A percentile compares a stretch with the other conserved stretches of the same genome.
Conservation (phyloP, 1,140 invertebrate species). For the Harlomillsia oculata region DNA sequence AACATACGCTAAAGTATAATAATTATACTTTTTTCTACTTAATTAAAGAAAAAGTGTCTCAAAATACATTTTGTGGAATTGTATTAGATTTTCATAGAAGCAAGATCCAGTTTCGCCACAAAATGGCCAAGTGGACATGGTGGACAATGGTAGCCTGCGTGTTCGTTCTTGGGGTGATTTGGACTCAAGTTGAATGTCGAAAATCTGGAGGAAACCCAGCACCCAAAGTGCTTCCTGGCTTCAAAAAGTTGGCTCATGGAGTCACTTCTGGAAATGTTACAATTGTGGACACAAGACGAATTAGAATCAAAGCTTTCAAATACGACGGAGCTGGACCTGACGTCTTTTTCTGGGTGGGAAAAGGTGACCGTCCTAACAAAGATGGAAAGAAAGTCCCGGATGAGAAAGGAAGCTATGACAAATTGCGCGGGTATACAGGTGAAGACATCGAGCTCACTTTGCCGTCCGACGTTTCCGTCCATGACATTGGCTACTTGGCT, state of each 20-base stretch:
- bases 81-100: no score
- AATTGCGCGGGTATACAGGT: conserved; percentile 35
- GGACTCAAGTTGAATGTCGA: no score
- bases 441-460: conserved; percentile 37
- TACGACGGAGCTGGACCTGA: conserved; percentile 76
- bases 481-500: conserved; percentile 36
- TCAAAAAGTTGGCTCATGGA: conserved; percentile 35
- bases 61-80: no score
- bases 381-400: conserved; percentile 34
- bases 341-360: conserved; percentile 80
- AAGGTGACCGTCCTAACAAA: conserved; percentile 43
- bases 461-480: conserved; percentile 36
- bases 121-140: no score
- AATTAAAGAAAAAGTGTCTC: not conserved
- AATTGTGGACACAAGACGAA: conserved; percentile 38
- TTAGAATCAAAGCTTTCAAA: conserved; percentile 61
- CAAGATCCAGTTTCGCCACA: no score
- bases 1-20: not conserved
- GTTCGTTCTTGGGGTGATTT: not conserved
- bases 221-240: conserved; percentile 32
- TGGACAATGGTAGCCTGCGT: not conserved
- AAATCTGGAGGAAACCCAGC: conserved; percentile 32
- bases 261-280: conserved; percentile 38
- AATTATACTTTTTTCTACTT: not conserved
- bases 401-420: conserved; percentile 37